Conservation (phyloP, 2,113 vertebrate species). For the Romanogobio albipinnatus region DNA sequence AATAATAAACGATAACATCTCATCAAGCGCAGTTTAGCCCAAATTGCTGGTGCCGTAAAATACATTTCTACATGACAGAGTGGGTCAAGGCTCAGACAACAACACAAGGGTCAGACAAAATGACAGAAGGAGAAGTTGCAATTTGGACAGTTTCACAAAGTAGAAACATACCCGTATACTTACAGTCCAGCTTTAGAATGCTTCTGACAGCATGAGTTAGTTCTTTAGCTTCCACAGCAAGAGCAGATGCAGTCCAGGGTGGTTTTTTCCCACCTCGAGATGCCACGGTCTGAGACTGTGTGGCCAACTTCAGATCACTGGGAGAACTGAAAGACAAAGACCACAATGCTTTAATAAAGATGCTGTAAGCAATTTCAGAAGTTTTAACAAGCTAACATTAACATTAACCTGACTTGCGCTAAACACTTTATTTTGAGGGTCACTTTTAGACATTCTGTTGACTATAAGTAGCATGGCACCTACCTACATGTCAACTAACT, state of each 20-base stretch:
- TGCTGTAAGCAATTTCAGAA: not conserved
- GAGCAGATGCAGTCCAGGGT: slow-evolving; percentile 69
- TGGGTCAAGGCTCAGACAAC: not conserved
- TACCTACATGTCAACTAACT: no score
- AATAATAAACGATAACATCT: not conserved
- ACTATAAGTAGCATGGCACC: no score
- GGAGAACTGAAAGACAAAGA: slow-evolving; percentile 63
- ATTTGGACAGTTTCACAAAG: not conserved
- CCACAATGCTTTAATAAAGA: not conserved
- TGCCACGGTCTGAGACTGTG: slow-evolving; percentile 65
- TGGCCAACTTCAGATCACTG: slow-evolving; percentile 68
- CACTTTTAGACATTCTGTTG: no score
- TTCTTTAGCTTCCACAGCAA: slow-evolving; percentile 86
- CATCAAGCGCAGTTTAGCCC: not conserved
- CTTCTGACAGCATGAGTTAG: slow-evolving; percentile 82
- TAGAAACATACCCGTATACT: slow-evolving; percentile 69
- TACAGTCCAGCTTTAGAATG: slow-evolving; percentile 86
- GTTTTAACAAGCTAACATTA: not conserved
- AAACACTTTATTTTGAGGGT: not conserved
- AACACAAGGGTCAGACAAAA: not conserved
- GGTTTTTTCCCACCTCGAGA: slow-evolving; percentile 70
- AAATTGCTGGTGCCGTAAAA: not conserved
- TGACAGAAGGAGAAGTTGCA: not conserved
- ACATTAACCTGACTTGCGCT: not conserved
- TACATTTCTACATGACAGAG: not conserved